Conservation (phyloP, 2,888 invertebrate genomes). For the Pinctada fucata region DNA sequence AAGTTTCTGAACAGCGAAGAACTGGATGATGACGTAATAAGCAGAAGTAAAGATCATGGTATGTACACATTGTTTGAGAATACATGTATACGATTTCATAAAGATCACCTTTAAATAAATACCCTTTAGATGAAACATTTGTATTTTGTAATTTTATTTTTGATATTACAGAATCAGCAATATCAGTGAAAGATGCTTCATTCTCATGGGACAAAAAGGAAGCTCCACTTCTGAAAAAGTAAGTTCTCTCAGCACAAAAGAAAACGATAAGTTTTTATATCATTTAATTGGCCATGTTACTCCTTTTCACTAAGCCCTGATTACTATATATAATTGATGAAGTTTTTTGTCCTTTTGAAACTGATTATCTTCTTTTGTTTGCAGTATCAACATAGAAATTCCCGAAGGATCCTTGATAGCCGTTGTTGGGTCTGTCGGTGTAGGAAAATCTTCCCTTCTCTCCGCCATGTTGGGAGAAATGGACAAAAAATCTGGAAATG, state of each 20-base stretch:
- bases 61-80: too few species aligned
- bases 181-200: conserved; percentile 46
- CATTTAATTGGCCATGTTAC: too few species aligned
- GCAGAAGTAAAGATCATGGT: too few species aligned
- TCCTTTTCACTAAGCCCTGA: too few species aligned
- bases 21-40: conserved; percentile 35
- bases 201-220: conserved; percentile 49
- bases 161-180: conserved; percentile 36
- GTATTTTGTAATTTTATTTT: too few species aligned
- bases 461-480: conserved; percentile 67
- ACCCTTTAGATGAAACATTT: too few species aligned
- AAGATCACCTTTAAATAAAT: too few species aligned
- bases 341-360: too few species aligned
- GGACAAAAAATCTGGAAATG: conserved; percentile 60
- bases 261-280: too few species aligned
- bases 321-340: too few species aligned
- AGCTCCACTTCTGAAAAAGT: conserved; percentile 48
- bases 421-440: conserved; percentile 90
- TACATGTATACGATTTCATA: too few species aligned
- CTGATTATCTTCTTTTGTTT: neutral
- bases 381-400: conserved; percentile 85
- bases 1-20: conserved; percentile 54
- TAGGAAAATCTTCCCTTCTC: conserved; percentile 82
- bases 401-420: conserved; percentile 85
- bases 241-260: conserved; percentile 12